phyloP scores from a whole-genome alignment of 2,888 invertebrate species.

The Lithophane leautieri region DNA sequence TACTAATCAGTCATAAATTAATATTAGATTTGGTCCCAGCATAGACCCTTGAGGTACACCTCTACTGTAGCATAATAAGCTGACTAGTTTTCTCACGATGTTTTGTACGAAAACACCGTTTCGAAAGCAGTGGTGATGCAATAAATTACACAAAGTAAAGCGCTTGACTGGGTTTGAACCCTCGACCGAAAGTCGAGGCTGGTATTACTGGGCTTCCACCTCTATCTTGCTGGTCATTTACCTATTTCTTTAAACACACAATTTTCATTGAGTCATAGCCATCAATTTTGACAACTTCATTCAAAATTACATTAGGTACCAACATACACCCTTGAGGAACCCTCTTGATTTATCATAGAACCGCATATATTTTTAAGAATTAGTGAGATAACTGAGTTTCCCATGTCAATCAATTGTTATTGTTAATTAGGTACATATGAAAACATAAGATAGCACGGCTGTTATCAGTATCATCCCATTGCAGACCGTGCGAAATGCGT shows the following conservation, averaged over 20 bases:
- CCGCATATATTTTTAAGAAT: neutral
- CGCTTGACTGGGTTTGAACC: neutral
- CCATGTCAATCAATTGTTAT: neutral
- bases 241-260: neutral
- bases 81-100: neutral
- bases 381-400: conserved; percentile 5
- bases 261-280: neutral
- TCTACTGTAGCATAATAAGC: neutral
- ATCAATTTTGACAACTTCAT: neutral
- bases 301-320: conserved; percentile 3
- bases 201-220: neutral
- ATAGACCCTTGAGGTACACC: neutral
- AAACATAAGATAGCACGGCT: conserved; percentile 30
- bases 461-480: conserved; percentile 30
- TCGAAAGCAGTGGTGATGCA: neutral
- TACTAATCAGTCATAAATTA: neutral
- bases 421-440: conserved; percentile 40
- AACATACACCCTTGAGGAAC: conserved; percentile 27
- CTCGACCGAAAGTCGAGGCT: neutral
- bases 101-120: neutral
- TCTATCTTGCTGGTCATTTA: neutral
- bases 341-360: neutral
- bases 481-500: conserved; percentile 34
- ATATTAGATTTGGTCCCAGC: neutral
- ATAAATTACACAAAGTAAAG: neutral